phyloP scores from a whole-genome alignment of 2,113 vertebrate species.

The Bucco capensis region DNA sequence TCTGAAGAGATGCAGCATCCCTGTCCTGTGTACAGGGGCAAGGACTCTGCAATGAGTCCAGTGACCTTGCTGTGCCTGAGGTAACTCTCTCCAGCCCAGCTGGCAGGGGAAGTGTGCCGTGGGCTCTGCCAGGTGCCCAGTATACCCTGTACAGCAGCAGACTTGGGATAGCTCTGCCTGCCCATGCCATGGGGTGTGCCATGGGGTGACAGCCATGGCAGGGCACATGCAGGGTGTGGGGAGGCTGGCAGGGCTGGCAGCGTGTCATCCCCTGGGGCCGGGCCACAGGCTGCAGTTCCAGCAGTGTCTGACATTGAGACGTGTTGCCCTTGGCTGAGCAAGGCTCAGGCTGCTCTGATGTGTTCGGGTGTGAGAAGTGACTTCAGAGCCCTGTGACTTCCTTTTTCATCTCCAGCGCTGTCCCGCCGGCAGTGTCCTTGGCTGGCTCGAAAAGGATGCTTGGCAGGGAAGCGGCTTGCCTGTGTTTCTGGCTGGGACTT shows the following conservation, averaged over 20 bases:
- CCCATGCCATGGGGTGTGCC: accelerated
- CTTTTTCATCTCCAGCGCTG: not conserved
- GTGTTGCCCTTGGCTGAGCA: constrained; percentile 12
- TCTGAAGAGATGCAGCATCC: not conserved
- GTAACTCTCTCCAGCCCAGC: not conserved
- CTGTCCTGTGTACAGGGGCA: constrained; percentile 3
- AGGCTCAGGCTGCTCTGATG: not conserved
- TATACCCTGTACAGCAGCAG: not conserved
- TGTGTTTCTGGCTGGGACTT: not conserved
- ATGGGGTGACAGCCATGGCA: accelerated
- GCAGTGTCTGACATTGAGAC: constrained; percentile 34
- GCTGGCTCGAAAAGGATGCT: not conserved
- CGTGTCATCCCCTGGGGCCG: accelerated
- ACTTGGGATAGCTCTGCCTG: not conserved
- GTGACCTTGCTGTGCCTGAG: not conserved
- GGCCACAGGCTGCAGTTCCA: not conserved
- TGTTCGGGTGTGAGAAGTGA: constrained; percentile 24
- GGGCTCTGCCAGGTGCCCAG: not conserved
- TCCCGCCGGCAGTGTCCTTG: not conserved
- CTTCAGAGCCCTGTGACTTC: constrained; percentile 60
- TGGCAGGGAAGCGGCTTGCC: not conserved
- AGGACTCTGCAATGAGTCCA: not conserved
- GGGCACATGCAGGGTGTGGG: accelerated
- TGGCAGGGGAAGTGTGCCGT: not conserved
- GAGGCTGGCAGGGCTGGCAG: accelerated